A percentile compares a stretch with the other conserved stretches of the same genome.
Conservation (phyloP, 2,113 vertebrate genomes). For the Elgaria multicarinata region DNA sequence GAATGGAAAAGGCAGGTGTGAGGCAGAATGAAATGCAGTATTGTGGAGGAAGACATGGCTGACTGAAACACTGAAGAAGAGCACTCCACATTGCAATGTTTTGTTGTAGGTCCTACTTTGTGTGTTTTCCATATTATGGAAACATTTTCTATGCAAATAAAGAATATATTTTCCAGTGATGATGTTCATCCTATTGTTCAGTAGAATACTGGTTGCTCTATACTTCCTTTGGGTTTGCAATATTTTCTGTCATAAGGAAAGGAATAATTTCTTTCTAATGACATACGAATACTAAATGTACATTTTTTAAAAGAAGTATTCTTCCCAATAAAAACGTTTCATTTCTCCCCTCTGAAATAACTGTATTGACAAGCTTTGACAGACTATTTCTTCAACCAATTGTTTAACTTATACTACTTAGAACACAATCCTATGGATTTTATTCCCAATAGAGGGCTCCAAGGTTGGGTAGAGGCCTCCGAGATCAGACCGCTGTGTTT, state of each 20-base stretch:
- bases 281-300: neutral
- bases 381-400: neutral
- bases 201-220: neutral
- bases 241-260: neutral
- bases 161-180: neutral
- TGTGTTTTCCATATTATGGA: neutral
- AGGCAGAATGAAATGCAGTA: neutral
- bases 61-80: neutral
- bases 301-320: neutral
- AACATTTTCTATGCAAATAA: conserved; percentile 2
- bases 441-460: no score
- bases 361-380: neutral
- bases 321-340: neutral
- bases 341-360: neutral
- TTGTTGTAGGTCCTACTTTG: neutral
- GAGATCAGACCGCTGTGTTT: no score
- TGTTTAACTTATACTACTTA: neutral
- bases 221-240: neutral
- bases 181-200: neutral
- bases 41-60: neutral
- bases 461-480: no score
- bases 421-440: neutral
- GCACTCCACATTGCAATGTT: neutral
- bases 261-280: neutral
- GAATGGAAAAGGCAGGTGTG: neutral